A percentile compares a stretch with the other conserved stretches of the same genome.
phyloP scores from a whole-genome alignment of 2,113 vertebrate genomes.

The Hemibagrus wyckioides region DNA sequence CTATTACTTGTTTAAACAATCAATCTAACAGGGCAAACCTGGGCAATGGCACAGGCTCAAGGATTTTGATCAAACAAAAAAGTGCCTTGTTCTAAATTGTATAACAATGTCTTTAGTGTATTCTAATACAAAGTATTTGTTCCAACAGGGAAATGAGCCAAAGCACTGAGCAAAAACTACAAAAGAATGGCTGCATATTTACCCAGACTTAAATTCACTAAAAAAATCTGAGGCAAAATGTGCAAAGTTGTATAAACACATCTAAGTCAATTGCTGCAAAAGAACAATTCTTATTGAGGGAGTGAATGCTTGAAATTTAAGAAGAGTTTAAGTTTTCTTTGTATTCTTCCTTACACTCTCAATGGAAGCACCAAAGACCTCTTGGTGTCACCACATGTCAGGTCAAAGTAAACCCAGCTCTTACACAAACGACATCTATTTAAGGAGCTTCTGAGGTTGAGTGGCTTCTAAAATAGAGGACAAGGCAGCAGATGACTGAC shows the following conservation, averaged over 20 bases:
- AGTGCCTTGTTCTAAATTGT: not conserved
- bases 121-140: not conserved
- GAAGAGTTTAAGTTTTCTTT: no score
- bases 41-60: not conserved
- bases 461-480: constrained; percentile 9
- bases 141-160: not conserved
- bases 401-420: not conserved
- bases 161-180: not conserved
- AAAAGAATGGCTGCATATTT: not conserved
- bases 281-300: not conserved
- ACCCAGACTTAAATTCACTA: not conserved
- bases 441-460: constrained; percentile 19
- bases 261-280: not conserved
- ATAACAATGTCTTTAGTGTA: not conserved
- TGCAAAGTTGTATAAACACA: not conserved
- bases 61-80: not conserved
- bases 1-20: not conserved
- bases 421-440: constrained; percentile 18
- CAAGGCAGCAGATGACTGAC: constrained; percentile 2
- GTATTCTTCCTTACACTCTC: not conserved
- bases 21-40: not conserved
- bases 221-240: not conserved
- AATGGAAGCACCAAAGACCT: not conserved
- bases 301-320: not conserved
- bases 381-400: constrained; percentile 21